Evolutionary conservation across 2,888 invertebrate species (phyloP).

Genomic region (Scrobipalpa atriplicella): DNA sequence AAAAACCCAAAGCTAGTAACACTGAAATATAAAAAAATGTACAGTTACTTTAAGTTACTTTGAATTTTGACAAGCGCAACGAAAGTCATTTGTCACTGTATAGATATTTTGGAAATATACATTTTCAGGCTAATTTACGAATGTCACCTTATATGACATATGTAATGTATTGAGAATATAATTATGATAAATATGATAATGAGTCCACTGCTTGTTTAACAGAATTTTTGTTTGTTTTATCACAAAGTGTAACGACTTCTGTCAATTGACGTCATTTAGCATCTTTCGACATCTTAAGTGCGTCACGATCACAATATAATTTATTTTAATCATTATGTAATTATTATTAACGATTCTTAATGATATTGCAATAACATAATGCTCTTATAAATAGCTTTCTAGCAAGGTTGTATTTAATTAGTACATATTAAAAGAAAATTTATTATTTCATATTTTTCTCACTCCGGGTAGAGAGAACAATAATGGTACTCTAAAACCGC

Average conservation of each 20-base stretch:
- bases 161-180: neutral
- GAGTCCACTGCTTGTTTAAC: neutral
- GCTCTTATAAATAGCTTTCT: neutral
- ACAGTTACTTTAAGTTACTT: too few relatives aligned
- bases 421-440: neutral
- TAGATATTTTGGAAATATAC: neutral
- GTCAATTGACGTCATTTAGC: conserved; percentile 17
- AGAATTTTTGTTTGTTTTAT: neutral
- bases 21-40: too few relatives aligned
- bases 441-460: too few relatives aligned
- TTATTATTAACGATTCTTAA: neutral
- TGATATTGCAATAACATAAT: neutral
- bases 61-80: neutral
- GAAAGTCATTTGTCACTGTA: neutral
- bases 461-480: too few relatives aligned
- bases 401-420: neutral
- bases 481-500: too few relatives aligned
- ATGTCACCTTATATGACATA: neutral
- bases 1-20: too few relatives aligned
- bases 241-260: neutral
- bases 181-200: too few relatives aligned
- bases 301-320: conserved; percentile 6
- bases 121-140: neutral
- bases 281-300: conserved; percentile 6
- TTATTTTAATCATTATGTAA: conserved; percentile 1